Base-by-base conservation (phyloP, 2,113 vertebrate species). In the Perognathus longimembris region DNA sequence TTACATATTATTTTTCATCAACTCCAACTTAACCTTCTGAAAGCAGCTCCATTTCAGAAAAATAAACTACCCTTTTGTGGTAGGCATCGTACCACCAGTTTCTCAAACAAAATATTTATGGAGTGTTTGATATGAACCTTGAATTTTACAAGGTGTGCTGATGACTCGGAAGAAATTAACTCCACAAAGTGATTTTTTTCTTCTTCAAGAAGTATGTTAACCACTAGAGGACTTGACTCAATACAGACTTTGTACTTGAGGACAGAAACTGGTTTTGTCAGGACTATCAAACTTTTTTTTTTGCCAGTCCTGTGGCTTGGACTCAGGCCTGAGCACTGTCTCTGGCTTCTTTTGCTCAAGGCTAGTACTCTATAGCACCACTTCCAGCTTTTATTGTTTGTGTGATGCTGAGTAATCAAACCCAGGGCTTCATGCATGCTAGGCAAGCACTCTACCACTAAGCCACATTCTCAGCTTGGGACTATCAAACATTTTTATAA, bases 11-110 rank as follows among this genome's bases (percentile, higher is more conserved):
- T 67, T 17, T 74, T 61, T 80, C 57, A 40, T 26, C 12, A 45
- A 77, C 69, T 82, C n/a, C 22, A 92, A 69, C 45, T 79, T 71
- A 67, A 84, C 85, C 88, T 90, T 92, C 82, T 87, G 32, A 54
- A 87, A 85, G 85, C 59, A 89, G 45, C 36, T 88, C 28, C 12
- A 36, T 28, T 3, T 64, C 61, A 85, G 7, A 36, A 89, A 81
- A 78, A 78, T 20, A 81, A 71, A 70, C 6, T 38, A 84, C 5
- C 67, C 30, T 71, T 71, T 73, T 76, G 15, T 11, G 26, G 67
- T 54, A 83, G 66, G 66, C 8, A 77, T 15, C 32, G 30, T 94
- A 30, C 34, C 74, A 59, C 24, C 30, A 20, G 1, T 24, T 59
- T 79, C 69, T 40, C n/a, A 50, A 80, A 36, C 40, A 45, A 50